These are phyloP conservation scores for Chaetodon trifascialis DNA, from an alignment of 2,113 vertebrate genomes.

Conservation along the genomic window DNA sequence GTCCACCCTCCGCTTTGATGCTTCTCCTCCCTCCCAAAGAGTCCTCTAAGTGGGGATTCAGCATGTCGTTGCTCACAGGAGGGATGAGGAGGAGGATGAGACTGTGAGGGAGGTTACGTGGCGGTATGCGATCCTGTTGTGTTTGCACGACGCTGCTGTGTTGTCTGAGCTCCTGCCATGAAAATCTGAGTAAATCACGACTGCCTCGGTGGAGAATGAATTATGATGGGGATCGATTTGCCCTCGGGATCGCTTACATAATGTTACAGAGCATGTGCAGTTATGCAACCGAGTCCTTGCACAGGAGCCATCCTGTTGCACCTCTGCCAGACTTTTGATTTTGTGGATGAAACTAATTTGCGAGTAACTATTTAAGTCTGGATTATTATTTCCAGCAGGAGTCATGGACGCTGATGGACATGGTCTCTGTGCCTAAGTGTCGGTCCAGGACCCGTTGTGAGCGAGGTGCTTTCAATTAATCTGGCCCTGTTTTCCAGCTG, in stretches of 20 bases:
- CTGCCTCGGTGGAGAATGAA: slow-evolving; percentile 24
- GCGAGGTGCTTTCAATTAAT: slow-evolving; percentile 59
- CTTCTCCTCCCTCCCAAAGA: slow-evolving; percentile 5
- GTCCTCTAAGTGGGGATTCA: neutral
- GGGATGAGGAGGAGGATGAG: slow-evolving; percentile 8
- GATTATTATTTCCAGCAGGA: slow-evolving; percentile 31
- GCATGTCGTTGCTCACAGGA: slow-evolving; percentile 16
- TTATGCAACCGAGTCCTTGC: slow-evolving; percentile 40
- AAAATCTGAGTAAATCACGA: slow-evolving; percentile 4
- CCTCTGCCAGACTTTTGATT: neutral
- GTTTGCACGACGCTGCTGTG: neutral
- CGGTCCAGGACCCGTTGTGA: slow-evolving; percentile 20
- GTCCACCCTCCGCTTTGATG: slow-evolving; percentile 22
- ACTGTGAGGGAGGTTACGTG: neutral
- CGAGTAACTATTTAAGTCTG: neutral
- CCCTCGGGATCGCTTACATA: slow-evolving; percentile 44
- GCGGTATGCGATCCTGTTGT: neutral
- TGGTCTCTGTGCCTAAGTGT: slow-evolving; percentile 3
- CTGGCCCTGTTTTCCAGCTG: slow-evolving; percentile 36
- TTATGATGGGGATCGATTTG: slow-evolving; percentile 40
- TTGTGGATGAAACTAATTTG: neutral
- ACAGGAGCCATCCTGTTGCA: neutral
- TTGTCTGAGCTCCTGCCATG: slow-evolving; percentile 12
- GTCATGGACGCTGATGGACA: slow-evolving; percentile 10
- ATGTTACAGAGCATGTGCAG: slow-evolving; percentile 21